Evolutionary conservation across 2,888 invertebrate genomes (phyloP).

Genomic region (Cheiracanthium punctorium): DNA sequence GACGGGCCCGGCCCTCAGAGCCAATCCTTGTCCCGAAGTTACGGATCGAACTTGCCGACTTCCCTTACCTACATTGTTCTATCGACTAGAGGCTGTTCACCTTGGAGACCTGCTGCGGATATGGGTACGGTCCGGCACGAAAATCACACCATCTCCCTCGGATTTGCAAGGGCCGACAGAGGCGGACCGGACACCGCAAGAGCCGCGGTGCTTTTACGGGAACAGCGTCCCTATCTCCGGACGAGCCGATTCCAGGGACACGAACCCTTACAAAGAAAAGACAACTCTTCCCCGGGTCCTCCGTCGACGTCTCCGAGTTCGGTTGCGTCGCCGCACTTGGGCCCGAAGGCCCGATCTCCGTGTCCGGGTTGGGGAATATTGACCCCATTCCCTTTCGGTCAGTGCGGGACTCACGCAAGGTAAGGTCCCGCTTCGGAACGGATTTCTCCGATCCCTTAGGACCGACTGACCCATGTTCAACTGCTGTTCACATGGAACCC

Average conservation of each 20-base stretch:
- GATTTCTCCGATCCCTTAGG: conserved; percentile 75
- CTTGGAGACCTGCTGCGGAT: conserved; percentile 87
- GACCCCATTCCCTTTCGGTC: no score
- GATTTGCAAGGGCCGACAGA: no score
- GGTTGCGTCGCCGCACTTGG: no score
- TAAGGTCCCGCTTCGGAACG: no score
- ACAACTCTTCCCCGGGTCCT: conserved; percentile 77
- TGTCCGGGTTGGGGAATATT: no score
- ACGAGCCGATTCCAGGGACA: conserved; percentile 77
- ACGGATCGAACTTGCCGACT: conserved; percentile 82
- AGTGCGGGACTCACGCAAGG: no score
- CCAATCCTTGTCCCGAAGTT: conserved; percentile 84
- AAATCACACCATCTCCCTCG: conserved; percentile 59
- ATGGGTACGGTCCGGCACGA: conserved; percentile 76
- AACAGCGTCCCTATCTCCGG: conserved; percentile 75
- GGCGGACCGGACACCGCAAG: no score
- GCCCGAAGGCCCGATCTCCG: no score
- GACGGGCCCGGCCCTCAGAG: conserved; percentile 83
- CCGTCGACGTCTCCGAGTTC: no score
- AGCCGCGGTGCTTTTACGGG: conserved; percentile 76
- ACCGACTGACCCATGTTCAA: conserved; percentile 77
- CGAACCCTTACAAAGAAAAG: conserved; percentile 77
- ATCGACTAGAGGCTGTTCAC: conserved; percentile 83
- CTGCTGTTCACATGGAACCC: conserved; percentile 80
- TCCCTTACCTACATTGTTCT: conserved; percentile 83